phyloP scores from a whole-genome alignment of 2,113 vertebrate species.

The Poeciliopsis prolifica region DNA sequence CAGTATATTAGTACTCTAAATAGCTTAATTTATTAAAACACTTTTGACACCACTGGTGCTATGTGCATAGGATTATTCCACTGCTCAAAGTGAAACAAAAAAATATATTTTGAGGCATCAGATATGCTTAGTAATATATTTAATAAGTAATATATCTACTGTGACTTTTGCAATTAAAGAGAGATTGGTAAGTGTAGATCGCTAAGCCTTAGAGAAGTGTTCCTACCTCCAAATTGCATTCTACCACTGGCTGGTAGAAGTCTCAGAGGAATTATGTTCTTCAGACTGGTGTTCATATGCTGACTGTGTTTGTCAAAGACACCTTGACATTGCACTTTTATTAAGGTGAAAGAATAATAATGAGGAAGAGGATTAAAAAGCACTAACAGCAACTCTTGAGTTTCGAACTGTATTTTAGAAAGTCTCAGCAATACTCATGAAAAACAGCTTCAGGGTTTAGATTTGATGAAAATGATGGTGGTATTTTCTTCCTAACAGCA shows the following conservation, averaged over 20 bases:
- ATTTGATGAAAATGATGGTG: background rate
- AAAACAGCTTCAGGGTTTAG: background rate
- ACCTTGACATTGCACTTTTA: too few species aligned
- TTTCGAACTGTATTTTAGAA: background rate
- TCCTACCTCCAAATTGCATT: background rate
- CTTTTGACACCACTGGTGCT: background rate
- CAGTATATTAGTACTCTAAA: background rate
- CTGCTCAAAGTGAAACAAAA: background rate
- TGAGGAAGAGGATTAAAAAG: background rate
- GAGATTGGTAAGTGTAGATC: background rate
- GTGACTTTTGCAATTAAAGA: background rate
- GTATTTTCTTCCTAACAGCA: background rate
- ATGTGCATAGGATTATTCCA: background rate
- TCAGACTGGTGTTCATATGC: too few species aligned
- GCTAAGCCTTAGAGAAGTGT: background rate
- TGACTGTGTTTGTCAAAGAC: too few species aligned
- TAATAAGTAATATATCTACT: too few species aligned
- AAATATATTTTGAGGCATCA: background rate
- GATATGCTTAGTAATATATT: background rate
- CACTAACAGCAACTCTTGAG: background rate
- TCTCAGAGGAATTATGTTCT: too few species aligned
- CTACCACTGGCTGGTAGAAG: background rate
- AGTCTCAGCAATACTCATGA: background rate
- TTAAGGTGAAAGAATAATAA: too few species aligned
- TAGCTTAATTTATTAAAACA: background rate